Evolutionary conservation across 2,113 vertebrate genomes (phyloP).

Genomic region (Vombatus ursinus): DNA sequence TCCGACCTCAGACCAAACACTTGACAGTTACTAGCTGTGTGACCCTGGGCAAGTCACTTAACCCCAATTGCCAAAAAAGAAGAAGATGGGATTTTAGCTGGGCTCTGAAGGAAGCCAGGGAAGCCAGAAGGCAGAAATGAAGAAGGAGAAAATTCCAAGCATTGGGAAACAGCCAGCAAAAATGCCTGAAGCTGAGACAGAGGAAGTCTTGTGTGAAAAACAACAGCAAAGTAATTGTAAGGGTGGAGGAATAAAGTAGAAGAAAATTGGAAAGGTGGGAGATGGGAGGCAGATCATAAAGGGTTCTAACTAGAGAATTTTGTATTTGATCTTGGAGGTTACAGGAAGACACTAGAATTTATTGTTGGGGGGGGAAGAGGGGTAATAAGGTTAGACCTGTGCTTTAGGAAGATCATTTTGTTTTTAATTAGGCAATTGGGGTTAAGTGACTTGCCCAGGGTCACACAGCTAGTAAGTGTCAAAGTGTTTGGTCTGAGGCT

Average conservation of each 20-base stretch:
- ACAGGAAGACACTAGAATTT: background rate
- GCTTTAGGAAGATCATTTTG: background rate
- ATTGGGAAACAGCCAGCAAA: background rate
- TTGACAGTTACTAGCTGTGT: too few relatives aligned
- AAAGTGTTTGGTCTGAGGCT: too few relatives aligned
- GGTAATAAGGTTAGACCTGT: background rate
- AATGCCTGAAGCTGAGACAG: background rate
- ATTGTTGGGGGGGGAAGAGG: background rate
- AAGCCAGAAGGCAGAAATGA: background rate
- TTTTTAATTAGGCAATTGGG: too few relatives aligned
- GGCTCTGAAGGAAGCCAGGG: background rate
- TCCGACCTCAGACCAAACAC: too few relatives aligned
- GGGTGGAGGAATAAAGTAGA: background rate
- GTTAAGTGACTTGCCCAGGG: too few relatives aligned
- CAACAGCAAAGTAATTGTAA: background rate
- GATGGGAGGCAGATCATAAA: background rate
- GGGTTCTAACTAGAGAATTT: background rate
- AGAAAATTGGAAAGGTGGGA: background rate
- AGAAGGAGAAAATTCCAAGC: background rate
- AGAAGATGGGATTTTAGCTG: background rate
- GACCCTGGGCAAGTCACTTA: too few relatives aligned
- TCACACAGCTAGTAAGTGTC: too few relatives aligned
- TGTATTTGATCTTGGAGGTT: background rate
- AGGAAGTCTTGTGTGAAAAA: background rate
- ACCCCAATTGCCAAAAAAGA: too few relatives aligned